A percentile compares a stretch with the other conserved stretches of the same genome.
These are phyloP conservation scores for Teleiodes luculella DNA, from an alignment of 2,888 invertebrate species.

Conservation along the genomic window DNA sequence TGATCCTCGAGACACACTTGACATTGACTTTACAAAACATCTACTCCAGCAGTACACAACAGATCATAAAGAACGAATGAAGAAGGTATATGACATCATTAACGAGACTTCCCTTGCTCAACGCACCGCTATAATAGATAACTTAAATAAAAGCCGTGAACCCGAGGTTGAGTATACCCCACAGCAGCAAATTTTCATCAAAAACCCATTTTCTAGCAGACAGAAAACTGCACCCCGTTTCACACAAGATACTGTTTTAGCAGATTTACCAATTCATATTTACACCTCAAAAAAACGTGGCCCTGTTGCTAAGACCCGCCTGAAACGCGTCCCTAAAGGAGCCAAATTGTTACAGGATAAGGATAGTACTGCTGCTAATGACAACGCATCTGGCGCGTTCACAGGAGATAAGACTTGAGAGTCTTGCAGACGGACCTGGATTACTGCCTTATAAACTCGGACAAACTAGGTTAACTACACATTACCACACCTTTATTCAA, in stretches of 20 bases:
- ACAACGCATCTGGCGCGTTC: neutral
- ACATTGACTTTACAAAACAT: conserved; percentile 19
- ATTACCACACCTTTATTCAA: neutral
- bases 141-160: conserved; percentile 23
- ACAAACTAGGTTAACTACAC: neutral
- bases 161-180: conserved; percentile 15
- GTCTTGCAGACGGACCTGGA: neutral
- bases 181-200: neutral
- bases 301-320: conserved; percentile 24
- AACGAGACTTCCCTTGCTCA: conserved; percentile 14
- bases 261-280: conserved; percentile 29
- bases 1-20: neutral
- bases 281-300: conserved; percentile 28
- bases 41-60: conserved; percentile 24
- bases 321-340: neutral
- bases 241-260: conserved; percentile 26
- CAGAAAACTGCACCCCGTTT: conserved; percentile 22
- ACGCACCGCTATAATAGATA: conserved; percentile 18
- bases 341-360: neutral
- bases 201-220: neutral
- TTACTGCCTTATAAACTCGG: neutral
- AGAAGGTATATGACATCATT: conserved; percentile 17
- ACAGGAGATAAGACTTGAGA: conserved; percentile 1
- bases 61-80: conserved; percentile 22
- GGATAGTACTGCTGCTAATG: neutral